Evolutionary conservation across 2,888 invertebrate species (phyloP).

Genomic region (Aspidiotus rigidus): DNA sequence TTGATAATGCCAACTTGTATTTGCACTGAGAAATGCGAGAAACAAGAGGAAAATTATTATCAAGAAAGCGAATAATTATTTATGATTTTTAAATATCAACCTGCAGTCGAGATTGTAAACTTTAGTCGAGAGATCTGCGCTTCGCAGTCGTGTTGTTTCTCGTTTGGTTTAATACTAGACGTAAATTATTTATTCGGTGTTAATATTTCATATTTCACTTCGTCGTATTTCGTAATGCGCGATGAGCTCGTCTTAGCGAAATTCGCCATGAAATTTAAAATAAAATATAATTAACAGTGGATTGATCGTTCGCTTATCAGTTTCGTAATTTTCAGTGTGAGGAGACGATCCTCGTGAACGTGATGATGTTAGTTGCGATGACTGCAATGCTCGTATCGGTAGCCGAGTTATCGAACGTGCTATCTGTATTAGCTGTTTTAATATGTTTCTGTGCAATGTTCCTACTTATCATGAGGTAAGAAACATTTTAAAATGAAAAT

Average conservation of each 20-base stretch:
- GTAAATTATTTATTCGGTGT: background rate
- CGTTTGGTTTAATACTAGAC: slow-evolving; percentile 28
- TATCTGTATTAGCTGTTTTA: slow-evolving; percentile 62
- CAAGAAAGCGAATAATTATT: too few species aligned
- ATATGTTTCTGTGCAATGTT: slow-evolving; percentile 66
- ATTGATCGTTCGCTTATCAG: background rate
- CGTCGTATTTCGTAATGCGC: background rate
- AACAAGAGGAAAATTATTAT: too few species aligned
- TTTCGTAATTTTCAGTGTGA: slow-evolving; percentile 2
- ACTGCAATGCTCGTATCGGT: slow-evolving; percentile 57
- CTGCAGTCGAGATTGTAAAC: too few species aligned
- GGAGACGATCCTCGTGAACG: slow-evolving; percentile 6
- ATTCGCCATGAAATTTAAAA: slow-evolving; percentile 3
- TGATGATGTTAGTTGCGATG: slow-evolving; percentile 47
- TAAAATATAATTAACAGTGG: slow-evolving; percentile 16
- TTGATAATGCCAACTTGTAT: too few species aligned
- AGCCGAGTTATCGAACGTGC: slow-evolving; percentile 65
- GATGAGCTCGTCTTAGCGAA: background rate
- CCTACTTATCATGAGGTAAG: slow-evolving; percentile 64
- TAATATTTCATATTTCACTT: slow-evolving; percentile 10
- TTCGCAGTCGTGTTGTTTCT: slow-evolving; percentile 15
- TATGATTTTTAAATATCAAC: too few species aligned
- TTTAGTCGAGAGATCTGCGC: too few species aligned
- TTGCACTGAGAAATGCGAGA: too few species aligned
- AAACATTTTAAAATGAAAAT: slow-evolving; percentile 24